phyloP scores from a whole-genome alignment of 2,113 vertebrate genomes.

The Saguinus midas region DNA sequence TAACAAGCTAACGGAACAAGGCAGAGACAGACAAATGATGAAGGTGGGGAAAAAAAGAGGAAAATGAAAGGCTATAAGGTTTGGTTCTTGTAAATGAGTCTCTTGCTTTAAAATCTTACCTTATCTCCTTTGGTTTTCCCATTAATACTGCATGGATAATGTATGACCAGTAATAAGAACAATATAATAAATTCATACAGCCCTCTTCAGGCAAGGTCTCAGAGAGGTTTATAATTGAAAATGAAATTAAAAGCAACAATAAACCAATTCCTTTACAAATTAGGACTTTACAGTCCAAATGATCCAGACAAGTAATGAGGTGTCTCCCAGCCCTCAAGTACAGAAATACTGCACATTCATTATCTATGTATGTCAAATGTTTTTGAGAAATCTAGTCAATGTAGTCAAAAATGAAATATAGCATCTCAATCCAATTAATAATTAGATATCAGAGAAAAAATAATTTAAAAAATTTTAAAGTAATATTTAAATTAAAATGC shows the following conservation, averaged over 20 bases:
- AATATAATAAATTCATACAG: constrained; percentile 47
- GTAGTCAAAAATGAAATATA: constrained; percentile 23
- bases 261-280: constrained; percentile 47
- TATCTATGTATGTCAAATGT: neutral
- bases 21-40: constrained; percentile 79
- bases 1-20: constrained; percentile 80
- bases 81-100: constrained; percentile 72
- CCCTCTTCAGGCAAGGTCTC: constrained; percentile 43
- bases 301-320: constrained; percentile 36
- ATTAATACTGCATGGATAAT: constrained; percentile 61
- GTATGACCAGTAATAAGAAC: constrained; percentile 31
- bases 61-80: constrained; percentile 43
- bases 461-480: neutral
- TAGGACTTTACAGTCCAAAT: constrained; percentile 59
- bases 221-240: constrained; percentile 44
- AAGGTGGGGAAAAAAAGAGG: constrained; percentile 52
- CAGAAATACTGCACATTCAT: neutral
- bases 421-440: neutral
- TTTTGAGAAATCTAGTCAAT: constrained; percentile 10
- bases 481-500: constrained; percentile 29
- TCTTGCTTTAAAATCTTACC: constrained; percentile 70
- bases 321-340: neutral
- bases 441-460: constrained; percentile 30
- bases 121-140: constrained; percentile 71
- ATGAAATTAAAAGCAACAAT: constrained; percentile 71